Percentiles rank a stretch among this genome's conserved stretches.
Evolutionary conservation across 2,888 invertebrate species (phyloP).

Genomic region (Ophion slaviceki): DNA sequence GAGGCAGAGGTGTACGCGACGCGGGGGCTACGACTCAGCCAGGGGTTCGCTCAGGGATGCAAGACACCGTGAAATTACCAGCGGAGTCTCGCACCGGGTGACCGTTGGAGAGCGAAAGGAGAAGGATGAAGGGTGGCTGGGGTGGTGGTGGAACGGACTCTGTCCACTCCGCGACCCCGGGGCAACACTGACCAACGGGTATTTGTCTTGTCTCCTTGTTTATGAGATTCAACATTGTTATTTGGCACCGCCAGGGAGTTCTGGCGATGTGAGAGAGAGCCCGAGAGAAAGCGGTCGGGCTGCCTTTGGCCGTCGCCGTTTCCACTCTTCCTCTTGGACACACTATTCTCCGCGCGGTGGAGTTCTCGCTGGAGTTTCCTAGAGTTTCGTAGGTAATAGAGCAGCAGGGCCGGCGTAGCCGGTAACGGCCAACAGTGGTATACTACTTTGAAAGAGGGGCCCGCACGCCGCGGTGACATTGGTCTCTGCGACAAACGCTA

Average conservation of each 20-base stretch:
- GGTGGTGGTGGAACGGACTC: constrained; percentile 81
- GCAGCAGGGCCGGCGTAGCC: constrained; percentile 40
- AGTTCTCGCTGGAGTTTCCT: constrained; percentile 61
- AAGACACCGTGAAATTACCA: constrained; percentile 87
- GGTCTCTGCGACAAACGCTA: constrained; percentile 53
- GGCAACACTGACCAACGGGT: constrained; percentile 81
- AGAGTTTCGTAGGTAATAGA: constrained; percentile 65
- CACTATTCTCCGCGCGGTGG: constrained; percentile 32
- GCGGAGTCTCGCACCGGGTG: constrained; percentile 82
- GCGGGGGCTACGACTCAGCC: constrained; percentile 64
- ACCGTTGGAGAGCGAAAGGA: constrained; percentile 57
- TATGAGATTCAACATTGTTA: constrained; percentile 84
- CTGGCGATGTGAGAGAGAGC: constrained; percentile 73
- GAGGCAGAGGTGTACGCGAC: constrained; percentile 44
- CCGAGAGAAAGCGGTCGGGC: constrained; percentile 20
- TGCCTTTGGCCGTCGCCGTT: constrained; percentile 66
- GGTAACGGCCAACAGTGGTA: constrained; percentile 64
- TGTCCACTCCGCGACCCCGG: constrained; percentile 81
- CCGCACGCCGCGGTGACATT: constrained; percentile 67
- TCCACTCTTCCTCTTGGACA: constrained; percentile 57
- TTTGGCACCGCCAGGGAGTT: constrained; percentile 83
- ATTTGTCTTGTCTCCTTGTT: constrained; percentile 84
- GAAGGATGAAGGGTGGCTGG: constrained; percentile 63
- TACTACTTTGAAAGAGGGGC: constrained; percentile 80
- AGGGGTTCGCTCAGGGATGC: constrained; percentile 84